Base-by-base conservation (phyloP, 1,140 invertebrate species). In the Vanessa tameamea region DNA sequence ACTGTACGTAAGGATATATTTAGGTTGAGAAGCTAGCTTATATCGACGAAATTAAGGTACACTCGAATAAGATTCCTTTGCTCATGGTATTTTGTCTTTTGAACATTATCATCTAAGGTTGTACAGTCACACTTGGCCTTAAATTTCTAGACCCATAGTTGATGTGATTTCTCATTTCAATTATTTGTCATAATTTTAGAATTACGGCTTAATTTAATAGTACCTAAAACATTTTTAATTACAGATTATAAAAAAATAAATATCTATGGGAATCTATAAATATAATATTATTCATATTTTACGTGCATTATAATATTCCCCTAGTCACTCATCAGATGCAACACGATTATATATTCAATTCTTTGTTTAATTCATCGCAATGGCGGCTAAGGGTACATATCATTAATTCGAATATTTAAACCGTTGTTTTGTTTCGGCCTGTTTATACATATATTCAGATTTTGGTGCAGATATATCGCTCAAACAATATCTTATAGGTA, bases 361-460 rank as follows among this genome's bases (percentile, higher is more conserved):
- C 82, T 86, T 88, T 87, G 85, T 88, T 89, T 87, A 87, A 87
- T 87, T 88, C 80, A 85, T 87, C 69, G 82, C 84, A 72, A 67
- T 57, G 76, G 80, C 78, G 74, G 71, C 69, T 73, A 80, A 85
- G 87, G 87, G 88, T 89, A 85, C 88, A 89, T 90, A 84, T 85
- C 80, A 86, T 90, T 90, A 87, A 77, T 69, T 68, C 74, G 23
- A 78, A 79, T 84, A 79, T 75, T 83, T 85, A 82, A 80, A 75
- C 71, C 80, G 82, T 90, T 87, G 86, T 88, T 88, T 86, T 85
- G 68, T 64, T 72, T 71, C 55, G 72, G 72, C 65, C 63, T 81
- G 79, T 76, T 72, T 77, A 78, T 76, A 68, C 69, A 73, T 31
- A 31, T 31, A 51, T 53, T n/a, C 50, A 53, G n/a, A 53, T n/a